These are phyloP conservation scores for Lasius fuliginosus DNA, from an alignment of 2,888 invertebrate species.

Conservation along the genomic window DNA sequence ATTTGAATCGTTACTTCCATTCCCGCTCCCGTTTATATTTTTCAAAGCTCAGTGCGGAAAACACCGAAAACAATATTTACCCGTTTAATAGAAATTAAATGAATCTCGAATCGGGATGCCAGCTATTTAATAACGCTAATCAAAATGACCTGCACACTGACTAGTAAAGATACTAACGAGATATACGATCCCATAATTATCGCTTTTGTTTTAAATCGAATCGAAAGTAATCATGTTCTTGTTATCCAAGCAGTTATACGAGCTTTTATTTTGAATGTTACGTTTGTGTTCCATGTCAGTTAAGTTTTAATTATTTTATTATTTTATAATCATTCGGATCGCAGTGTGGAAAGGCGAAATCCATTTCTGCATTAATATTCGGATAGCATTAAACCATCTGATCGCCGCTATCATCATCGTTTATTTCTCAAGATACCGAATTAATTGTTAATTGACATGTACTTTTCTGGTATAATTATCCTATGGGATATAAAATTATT, in stretches of 20 bases:
- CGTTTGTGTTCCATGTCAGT: neutral
- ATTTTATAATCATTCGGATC: slow-evolving; percentile 32
- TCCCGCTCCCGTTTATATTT: slow-evolving; percentile 55
- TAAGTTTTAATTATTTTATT: slow-evolving; percentile 15
- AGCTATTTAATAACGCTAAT: slow-evolving; percentile 65
- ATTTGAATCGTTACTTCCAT: slow-evolving; percentile 67
- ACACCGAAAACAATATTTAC: slow-evolving; percentile 63
- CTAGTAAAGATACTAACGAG: slow-evolving; percentile 24
- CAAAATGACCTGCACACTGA: slow-evolving; percentile 32
- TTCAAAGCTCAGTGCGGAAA: slow-evolving; percentile 15
- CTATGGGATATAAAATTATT: slow-evolving; percentile 25
- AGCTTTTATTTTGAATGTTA: slow-evolving; percentile 36
- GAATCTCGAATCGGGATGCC: slow-evolving; percentile 44
- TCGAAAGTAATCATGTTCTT: slow-evolving; percentile 15
- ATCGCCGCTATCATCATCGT: neutral
- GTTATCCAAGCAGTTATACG: neutral
- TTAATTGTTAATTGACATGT: slow-evolving; percentile 20
- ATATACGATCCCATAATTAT: slow-evolving; percentile 37
- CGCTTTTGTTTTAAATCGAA: slow-evolving; percentile 40
- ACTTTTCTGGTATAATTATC: slow-evolving; percentile 9
- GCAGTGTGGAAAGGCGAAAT: slow-evolving; percentile 29
- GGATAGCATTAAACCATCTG: slow-evolving; percentile 17
- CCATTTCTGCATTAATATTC: slow-evolving; percentile 25
- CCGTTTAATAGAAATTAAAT: slow-evolving; percentile 47
- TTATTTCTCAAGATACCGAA: slow-evolving; percentile 33